These are phyloP conservation scores for Reinhardtius hippoglossoides DNA, from an alignment of 2,113 vertebrate species.

Conservation along the genomic window DNA sequence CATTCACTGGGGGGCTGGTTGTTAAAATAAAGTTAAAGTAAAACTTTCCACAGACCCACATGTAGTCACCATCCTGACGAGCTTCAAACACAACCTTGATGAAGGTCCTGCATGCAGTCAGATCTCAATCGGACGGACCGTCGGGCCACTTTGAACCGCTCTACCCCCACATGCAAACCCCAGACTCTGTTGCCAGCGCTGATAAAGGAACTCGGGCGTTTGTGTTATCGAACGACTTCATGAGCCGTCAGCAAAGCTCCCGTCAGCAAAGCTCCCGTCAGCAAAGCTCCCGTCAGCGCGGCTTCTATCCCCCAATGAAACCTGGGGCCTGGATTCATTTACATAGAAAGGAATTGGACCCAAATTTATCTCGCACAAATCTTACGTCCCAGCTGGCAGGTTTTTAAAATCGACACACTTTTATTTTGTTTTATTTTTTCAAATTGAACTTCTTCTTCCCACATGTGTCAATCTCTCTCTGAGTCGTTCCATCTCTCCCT, in stretches of 20 bases:
- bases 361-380: slow-evolving; percentile 27
- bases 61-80: not conserved
- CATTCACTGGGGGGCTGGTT: not conserved
- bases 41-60: not conserved
- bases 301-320: slow-evolving; percentile 45
- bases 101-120: not conserved
- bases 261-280: slow-evolving; percentile 34
- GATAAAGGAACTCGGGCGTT: slow-evolving; percentile 26
- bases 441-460: too few species aligned
- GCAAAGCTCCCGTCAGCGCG: too few species aligned
- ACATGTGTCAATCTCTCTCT: too few species aligned
- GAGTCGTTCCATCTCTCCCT: too few species aligned
- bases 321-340: slow-evolving; percentile 1
- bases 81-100: slow-evolving; percentile 18
- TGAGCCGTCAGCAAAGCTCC: slow-evolving; percentile 49
- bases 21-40: not conserved
- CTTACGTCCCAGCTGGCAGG: not conserved
- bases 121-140: not conserved
- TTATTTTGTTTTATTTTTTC: too few species aligned
- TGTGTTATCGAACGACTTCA: slow-evolving; percentile 32
- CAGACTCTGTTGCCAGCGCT: slow-evolving; percentile 6
- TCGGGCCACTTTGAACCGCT: slow-evolving; percentile 21
- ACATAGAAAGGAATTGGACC: slow-evolving; percentile 17
- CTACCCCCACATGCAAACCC: slow-evolving; percentile 6
- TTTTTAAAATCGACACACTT: too few species aligned